A percentile compares a stretch with the other conserved stretches of the same genome.
phyloP scores from a whole-genome alignment of 2,888 invertebrate species.

The Ectemnius lituratus region DNA sequence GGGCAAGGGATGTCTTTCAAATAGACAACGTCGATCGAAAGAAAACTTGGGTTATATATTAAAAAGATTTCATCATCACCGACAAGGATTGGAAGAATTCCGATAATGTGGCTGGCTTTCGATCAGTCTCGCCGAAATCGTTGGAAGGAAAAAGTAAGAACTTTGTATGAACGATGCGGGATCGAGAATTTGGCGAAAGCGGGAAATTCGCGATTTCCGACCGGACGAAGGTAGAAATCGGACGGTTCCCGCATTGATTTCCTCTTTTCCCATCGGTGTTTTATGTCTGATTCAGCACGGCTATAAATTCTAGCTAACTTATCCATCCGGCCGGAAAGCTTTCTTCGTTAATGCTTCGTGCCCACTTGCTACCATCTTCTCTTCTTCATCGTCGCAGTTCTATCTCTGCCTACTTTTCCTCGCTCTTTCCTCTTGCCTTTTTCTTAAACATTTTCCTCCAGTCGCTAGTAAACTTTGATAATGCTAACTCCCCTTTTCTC shows the following conservation, averaged over 20 bases:
- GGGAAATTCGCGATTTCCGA: constrained; percentile 54
- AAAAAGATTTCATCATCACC: too few species aligned
- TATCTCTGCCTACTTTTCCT: neutral
- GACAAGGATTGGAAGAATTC: too few species aligned
- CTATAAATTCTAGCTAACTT: constrained; percentile 61
- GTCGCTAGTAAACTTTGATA: constrained; percentile 15
- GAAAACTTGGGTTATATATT: too few species aligned
- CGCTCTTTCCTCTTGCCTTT: constrained; percentile 11
- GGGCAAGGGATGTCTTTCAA: too few species aligned
- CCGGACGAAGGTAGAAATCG: constrained; percentile 35
- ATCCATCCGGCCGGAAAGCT: constrained; percentile 62
- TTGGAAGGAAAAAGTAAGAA: neutral
- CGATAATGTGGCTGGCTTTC: neutral
- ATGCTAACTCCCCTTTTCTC: constrained; percentile 25
- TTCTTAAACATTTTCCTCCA: constrained; percentile 4
- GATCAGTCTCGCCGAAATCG: constrained; percentile 16
- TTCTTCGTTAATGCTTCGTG: constrained; percentile 62
- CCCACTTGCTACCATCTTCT: constrained; percentile 18
- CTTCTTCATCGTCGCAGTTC: neutral
- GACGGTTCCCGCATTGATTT: constrained; percentile 56
- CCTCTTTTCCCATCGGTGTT: constrained; percentile 59
- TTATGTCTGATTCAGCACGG: constrained; percentile 59
- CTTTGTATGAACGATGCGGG: neutral
- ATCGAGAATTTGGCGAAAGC: constrained; percentile 32
- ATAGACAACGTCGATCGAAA: too few species aligned